These are phyloP conservation scores for Pao palembangensis DNA, from an alignment of 2,113 vertebrate genomes.

Conservation along the genomic window DNA sequence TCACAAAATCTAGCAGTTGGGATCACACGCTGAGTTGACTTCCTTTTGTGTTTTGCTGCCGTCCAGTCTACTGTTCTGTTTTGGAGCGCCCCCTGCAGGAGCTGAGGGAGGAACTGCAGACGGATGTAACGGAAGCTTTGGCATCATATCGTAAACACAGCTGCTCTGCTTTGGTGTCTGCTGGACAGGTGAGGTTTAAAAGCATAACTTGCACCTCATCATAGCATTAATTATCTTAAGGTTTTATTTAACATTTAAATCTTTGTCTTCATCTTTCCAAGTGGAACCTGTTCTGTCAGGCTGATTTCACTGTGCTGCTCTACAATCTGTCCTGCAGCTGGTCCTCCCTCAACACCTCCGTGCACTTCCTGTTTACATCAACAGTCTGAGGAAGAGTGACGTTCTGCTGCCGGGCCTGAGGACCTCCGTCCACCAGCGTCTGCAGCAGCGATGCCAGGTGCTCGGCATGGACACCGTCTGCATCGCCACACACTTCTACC, in stretches of 20 bases:
- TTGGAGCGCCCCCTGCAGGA: constrained; percentile 71
- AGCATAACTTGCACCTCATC: background rate
- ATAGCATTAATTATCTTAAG: background rate
- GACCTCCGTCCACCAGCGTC: constrained; percentile 71
- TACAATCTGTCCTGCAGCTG: constrained; percentile 54
- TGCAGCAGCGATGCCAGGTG: constrained; percentile 69
- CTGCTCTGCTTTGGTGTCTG: constrained; percentile 65
- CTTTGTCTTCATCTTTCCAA: background rate
- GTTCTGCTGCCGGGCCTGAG: constrained; percentile 75
- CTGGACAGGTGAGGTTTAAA: constrained; percentile 67
- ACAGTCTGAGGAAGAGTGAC: constrained; percentile 79
- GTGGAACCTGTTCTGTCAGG: background rate
- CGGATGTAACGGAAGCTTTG: constrained; percentile 65
- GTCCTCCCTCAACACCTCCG: constrained; percentile 76
- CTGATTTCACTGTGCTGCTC: background rate
- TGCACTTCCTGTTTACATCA: constrained; percentile 74
- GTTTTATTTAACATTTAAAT: background rate
- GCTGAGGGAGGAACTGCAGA: constrained; percentile 74
- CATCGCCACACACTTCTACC: constrained; percentile 73
- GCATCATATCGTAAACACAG: constrained; percentile 76
- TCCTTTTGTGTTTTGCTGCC: background rate
- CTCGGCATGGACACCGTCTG: constrained; percentile 67
- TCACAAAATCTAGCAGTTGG: background rate
- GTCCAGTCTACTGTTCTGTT: constrained; percentile 67
- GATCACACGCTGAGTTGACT: too few species aligned